Evolutionary conservation across 2,888 invertebrate genomes (phyloP).

Genomic region (Callosobruchus maculatus): DNA sequence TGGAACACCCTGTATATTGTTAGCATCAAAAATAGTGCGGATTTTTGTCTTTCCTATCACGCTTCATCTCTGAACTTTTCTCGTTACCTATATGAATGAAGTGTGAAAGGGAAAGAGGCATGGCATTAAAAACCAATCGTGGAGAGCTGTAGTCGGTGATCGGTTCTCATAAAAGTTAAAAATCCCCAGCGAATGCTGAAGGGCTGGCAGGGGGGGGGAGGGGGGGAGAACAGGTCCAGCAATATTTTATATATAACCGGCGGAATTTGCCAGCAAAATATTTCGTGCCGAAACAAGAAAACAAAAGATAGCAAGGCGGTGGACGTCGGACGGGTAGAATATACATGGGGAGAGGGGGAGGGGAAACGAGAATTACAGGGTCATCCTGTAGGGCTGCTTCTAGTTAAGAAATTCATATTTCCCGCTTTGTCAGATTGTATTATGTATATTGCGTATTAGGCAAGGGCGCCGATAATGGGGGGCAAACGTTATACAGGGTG

Average conservation of each 20-base stretch:
- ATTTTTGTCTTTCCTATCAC: neutral
- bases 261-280: slow-evolving; percentile 44
- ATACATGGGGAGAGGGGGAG: neutral
- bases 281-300: slow-evolving; percentile 36
- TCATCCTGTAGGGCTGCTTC: neutral
- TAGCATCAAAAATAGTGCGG: neutral
- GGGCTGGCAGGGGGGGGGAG: neutral
- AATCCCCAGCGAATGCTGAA: slow-evolving; percentile 22
- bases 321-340: slow-evolving; percentile 23
- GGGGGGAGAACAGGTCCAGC: slow-evolving; percentile 26
- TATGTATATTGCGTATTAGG: no score
- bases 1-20: no score
- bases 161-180: slow-evolving; percentile 32
- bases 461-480: no score
- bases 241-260: slow-evolving; percentile 44
- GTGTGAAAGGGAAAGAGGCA: slow-evolving; percentile 4
- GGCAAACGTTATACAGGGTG: no score
- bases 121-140: slow-evolving; percentile 13
- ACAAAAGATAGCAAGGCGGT: slow-evolving; percentile 39
- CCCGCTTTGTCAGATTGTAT: no score
- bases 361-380: neutral
- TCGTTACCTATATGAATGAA: neutral
- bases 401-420: no score
- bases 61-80: neutral
- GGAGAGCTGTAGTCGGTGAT: slow-evolving; percentile 20